Base-by-base conservation (phyloP, 1,140 invertebrate species). In the Brachionus calyciflorus region DNA sequence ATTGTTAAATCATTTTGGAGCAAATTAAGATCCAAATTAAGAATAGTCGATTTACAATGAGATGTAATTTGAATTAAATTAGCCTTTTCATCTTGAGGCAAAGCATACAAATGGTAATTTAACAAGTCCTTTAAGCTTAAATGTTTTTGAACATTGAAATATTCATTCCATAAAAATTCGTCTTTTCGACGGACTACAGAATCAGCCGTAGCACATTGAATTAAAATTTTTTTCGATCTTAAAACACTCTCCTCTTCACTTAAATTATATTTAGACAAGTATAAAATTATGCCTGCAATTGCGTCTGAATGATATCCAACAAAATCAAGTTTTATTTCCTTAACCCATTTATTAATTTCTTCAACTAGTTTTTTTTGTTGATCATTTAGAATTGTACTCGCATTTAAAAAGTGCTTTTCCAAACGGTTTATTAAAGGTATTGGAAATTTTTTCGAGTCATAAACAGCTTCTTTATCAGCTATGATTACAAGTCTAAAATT, bases 361-460 rank as follows among this genome's bases (percentile, higher is more conserved):
- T 79, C 17, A 7, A 78, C 79, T 17, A 81, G 33, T 2, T 55
- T 10, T 33, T 78, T 57, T 76, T 83, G 82, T 10, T 37, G 17
- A 0, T 79, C 57, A 9, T 78, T 77, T 60, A 83, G 70, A 55
- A 83, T 79, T 26, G 80, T 81, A 57, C 78, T 78, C 14, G 81
- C 77, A 2, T 80, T 79, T 21, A 83, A 78, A 68, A 82, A 82
- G 76, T 83, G 82, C 70, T 83, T 83, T 75, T 83, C 82, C 10
- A 83, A 78, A 14, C 82, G 78, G 68, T 82, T 83, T 75, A 83
- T 82, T 14, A 83, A 79, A 9, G 82, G 82, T 53, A 83, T 83
- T 24, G 82, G 82, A 70, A 83, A 83, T 57, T 79, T 79, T 51
- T 55, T 73, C 1, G 46, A 40, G n/a, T 82, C 69, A 44, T 83